Base-by-base conservation (phyloP, 2,797 vertebrate genomes). In the Platyrinchus mystaceus region DNA sequence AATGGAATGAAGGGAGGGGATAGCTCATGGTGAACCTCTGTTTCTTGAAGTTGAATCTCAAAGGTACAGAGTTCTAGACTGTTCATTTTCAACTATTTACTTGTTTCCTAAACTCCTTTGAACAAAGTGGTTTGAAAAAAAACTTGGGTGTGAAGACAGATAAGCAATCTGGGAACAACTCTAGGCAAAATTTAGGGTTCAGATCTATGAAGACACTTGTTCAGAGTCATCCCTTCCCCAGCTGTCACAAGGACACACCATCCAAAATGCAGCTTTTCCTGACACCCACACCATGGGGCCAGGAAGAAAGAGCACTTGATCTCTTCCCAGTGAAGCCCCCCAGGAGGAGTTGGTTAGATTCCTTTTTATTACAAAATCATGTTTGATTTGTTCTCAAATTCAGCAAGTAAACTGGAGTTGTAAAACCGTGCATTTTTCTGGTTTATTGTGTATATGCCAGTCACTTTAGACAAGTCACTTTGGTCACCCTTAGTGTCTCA, bases 121-220 rank as follows among this genome's bases (percentile, higher is more conserved):
- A 67, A 41, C 1, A 34, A 47, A 56, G 2, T 36, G 36, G 14
- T 39, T 63, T 39, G 15, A 7, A 47, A 36, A 70, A 76, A 37
- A 28, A 14, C 1, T 2, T 9, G 3, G 52, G 1, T 27, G 3
- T 56, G 28, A 21, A 60, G 28, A 10, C 6, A 78, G 22, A 16
- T 28, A 59, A 39, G 19, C 4, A 18, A 1, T 79, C 27, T 76
- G 9, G 37, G 39, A 76, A 87, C 3, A 5, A 37, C 43, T 43
- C 34, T 52, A 62, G 24, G 14, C 26, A 76, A 43, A 84, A 52
- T 4, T 15, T 55, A 32, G 4, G 4, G 1, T 60, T 75, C 32
- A 24, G 30, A 10, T 50, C 34, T 36, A 0, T 46, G 27, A 64
- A 49, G 50, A 12, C 3, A 2, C 17, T 62, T 64, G 4, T 41